Conservation (phyloP, 2,888 invertebrate species). For the Hypercompe scribonia region DNA sequence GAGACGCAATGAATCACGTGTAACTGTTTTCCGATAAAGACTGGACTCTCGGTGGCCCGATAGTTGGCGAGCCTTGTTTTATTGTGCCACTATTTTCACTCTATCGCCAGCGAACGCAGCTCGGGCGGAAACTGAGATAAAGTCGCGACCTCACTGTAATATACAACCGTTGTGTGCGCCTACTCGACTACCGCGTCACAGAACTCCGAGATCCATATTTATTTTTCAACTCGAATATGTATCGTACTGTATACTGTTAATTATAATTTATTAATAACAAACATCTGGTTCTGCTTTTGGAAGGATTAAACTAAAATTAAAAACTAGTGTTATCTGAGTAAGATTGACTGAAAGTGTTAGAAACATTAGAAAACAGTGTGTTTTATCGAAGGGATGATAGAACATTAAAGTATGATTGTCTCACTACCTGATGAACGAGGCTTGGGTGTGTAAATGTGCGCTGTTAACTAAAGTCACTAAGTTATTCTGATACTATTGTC, state of each 20-base stretch:
- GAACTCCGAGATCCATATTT: constrained; percentile 1
- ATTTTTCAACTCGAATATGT: not conserved
- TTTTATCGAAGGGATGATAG: no score
- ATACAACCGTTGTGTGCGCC: constrained; percentile 66
- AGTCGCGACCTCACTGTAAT: constrained; percentile 78
- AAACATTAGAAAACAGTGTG: not conserved
- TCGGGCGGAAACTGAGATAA: constrained; percentile 84
- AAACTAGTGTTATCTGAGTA: not conserved
- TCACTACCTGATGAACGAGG: no score
- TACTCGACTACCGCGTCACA: constrained; percentile 3
- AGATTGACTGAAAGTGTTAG: not conserved
- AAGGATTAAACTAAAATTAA: no score
- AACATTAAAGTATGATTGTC: no score
- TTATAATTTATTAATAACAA: no score
- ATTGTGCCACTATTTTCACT: constrained; percentile 83
- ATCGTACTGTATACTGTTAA: not conserved
- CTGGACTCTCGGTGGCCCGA: constrained; percentile 62
- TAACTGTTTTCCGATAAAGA: constrained; percentile 74
- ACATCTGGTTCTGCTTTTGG: no score
- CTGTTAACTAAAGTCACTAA: not conserved
- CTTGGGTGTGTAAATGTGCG: no score
- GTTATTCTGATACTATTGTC: not conserved
- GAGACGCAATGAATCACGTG: constrained; percentile 78
- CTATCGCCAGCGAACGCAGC: constrained; percentile 79
- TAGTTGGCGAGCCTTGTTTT: constrained; percentile 77